Evolutionary conservation across 2,113 vertebrate genomes (phyloP).

Genomic region (Tragelaphus scriptus): DNA sequence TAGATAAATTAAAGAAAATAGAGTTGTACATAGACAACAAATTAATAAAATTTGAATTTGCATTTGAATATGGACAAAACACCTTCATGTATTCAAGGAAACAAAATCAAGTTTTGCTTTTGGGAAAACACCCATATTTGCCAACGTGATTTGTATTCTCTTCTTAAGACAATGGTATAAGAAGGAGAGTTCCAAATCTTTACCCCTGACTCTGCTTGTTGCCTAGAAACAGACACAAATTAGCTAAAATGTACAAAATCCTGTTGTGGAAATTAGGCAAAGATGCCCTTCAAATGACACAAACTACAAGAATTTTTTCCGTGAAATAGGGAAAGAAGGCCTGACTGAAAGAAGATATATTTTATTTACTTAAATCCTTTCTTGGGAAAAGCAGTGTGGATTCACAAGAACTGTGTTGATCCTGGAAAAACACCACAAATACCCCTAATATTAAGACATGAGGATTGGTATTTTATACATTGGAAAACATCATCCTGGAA

Average conservation of each 20-base stretch:
- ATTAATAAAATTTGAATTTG: neutral
- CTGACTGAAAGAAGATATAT: neutral
- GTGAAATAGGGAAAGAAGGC: neutral
- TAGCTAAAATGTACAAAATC: neutral
- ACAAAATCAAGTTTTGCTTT: neutral
- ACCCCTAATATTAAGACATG: neutral
- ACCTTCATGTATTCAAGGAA: neutral
- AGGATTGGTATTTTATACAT: neutral
- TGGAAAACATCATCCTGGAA: neutral
- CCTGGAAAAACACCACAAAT: neutral
- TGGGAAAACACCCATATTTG: neutral
- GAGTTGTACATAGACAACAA: neutral
- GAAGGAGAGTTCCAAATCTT: neutral
- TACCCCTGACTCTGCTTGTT: neutral
- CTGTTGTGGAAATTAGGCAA: neutral
- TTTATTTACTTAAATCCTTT: neutral
- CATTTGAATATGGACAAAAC: neutral
- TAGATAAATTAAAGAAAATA: neutral
- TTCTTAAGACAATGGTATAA: neutral
- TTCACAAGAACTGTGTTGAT: neutral
- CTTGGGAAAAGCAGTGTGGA: neutral
- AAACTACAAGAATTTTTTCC: neutral
- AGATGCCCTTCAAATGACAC: neutral
- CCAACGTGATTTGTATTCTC: neutral
- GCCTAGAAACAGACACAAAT: neutral